Percentiles rank a stretch among this genome's conserved stretches.
Conservation (phyloP, 2,888 invertebrate species). For the Melitaea athalia region DNA sequence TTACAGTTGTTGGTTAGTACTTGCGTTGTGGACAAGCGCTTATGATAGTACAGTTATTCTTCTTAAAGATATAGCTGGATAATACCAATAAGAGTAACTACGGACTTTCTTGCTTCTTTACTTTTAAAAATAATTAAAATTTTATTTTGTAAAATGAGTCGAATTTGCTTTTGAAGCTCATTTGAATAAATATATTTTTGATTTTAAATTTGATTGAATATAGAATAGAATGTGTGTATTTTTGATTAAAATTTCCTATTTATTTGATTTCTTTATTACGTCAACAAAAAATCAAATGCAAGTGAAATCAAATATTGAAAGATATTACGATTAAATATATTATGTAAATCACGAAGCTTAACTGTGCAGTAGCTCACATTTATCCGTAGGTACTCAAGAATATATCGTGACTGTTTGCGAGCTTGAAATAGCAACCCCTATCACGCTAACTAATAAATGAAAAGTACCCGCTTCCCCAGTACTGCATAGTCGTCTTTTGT, state of each 20-base stretch:
- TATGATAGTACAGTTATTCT: too few relatives aligned
- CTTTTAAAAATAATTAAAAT: too few relatives aligned
- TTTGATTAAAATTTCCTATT: slow-evolving; percentile 14
- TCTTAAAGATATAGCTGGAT: too few relatives aligned
- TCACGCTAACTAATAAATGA: slow-evolving; percentile 68
- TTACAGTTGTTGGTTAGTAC: too few relatives aligned
- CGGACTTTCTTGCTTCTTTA: too few relatives aligned
- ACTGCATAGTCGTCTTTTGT: slow-evolving; percentile 62
- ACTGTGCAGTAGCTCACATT: slow-evolving; percentile 42
- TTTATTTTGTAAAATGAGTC: too few relatives aligned
- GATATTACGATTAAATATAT: slow-evolving; percentile 35
- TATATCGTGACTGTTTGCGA: slow-evolving; percentile 72
- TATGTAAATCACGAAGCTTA: slow-evolving; percentile 42
- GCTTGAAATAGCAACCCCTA: slow-evolving; percentile 66
- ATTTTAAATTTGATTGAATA: too few relatives aligned
- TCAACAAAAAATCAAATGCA: slow-evolving; percentile 34
- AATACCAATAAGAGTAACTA: too few relatives aligned
- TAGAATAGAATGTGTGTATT: too few relatives aligned
- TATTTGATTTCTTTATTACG: slow-evolving; percentile 25
- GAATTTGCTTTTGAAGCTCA: too few relatives aligned
- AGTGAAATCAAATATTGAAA: slow-evolving; percentile 26
- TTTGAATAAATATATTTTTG: too few relatives aligned
- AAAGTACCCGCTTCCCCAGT: slow-evolving; percentile 52
- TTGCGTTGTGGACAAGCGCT: too few relatives aligned
- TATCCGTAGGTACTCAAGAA: slow-evolving; percentile 46